Conservation (phyloP, 2,113 vertebrate species). For the Austrofundulus limnaeus region DNA sequence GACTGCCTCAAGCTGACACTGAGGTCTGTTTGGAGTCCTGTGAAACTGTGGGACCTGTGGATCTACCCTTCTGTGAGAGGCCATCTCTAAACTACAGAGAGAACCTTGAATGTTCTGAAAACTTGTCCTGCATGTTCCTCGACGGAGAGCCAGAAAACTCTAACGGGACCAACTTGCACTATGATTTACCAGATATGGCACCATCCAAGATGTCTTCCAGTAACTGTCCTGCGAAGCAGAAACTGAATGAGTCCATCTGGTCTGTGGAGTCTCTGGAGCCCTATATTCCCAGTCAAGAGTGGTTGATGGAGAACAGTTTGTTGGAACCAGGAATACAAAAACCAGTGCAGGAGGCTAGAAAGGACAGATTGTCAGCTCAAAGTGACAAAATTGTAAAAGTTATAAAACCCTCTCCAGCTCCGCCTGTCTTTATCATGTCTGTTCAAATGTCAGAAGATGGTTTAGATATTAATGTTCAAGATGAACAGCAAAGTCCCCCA, state of each 20-base stretch:
- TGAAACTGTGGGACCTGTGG: not conserved
- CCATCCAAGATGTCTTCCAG: not conserved
- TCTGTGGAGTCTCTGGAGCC: slow-evolving; percentile 64
- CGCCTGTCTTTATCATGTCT: slow-evolving; percentile 23
- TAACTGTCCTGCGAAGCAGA: not conserved
- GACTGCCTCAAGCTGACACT: slow-evolving; percentile 3
- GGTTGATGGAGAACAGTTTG: slow-evolving; percentile 40
- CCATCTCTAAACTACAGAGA: not conserved
- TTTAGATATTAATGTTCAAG: slow-evolving; percentile 9
- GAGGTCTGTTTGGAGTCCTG: not conserved
- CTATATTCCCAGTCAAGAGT: slow-evolving; percentile 53
- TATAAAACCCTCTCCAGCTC: no score
- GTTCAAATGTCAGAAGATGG: slow-evolving; percentile 27
- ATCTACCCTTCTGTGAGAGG: not conserved
- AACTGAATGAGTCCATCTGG: slow-evolving; percentile 63
- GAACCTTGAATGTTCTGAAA: not conserved
- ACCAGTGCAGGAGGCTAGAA: slow-evolving; percentile 12
- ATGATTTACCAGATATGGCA: not conserved
- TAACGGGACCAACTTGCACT: not conserved
- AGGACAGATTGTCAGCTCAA: accelerated
- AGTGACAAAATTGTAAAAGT: no score
- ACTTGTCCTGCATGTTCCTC: not conserved
- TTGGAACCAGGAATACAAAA: slow-evolving; percentile 27
- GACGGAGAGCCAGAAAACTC: not conserved
- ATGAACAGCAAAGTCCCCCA: not conserved